A percentile compares a stretch with the other conserved stretches of the same genome.
phyloP scores from a whole-genome alignment of 2,113 vertebrate species.

The Apodemus speciosus region DNA sequence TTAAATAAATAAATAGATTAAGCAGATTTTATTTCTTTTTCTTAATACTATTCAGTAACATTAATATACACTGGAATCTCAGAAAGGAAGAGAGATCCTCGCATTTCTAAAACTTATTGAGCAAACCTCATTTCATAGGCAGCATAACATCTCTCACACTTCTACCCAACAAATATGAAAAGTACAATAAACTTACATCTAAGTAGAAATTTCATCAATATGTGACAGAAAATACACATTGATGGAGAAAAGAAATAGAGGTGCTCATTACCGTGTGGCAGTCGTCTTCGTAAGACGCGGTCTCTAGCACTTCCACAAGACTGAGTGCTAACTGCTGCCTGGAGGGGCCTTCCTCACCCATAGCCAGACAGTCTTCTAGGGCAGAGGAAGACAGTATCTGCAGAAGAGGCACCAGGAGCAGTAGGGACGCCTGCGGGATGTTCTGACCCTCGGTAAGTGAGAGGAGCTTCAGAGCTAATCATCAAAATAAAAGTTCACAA shows the following conservation, averaged over 20 bases:
- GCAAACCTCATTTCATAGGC: not conserved
- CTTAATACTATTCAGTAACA: not conserved
- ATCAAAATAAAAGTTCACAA: slow-evolving; percentile 44
- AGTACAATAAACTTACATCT: not conserved
- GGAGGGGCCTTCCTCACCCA: slow-evolving; percentile 79
- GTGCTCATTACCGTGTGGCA: slow-evolving; percentile 75
- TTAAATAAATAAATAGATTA: not conserved
- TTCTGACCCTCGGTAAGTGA: slow-evolving; percentile 78
- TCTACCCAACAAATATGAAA: not conserved
- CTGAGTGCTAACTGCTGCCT: slow-evolving; percentile 88
- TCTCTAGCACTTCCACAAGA: slow-evolving; percentile 85
- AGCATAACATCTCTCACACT: not conserved
- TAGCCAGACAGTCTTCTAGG: slow-evolving; percentile 87
- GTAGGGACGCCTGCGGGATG: slow-evolving; percentile 80
- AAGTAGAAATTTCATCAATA: not conserved
- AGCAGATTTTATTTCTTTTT: not conserved
- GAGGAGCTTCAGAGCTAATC: slow-evolving; percentile 88
- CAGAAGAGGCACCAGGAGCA: slow-evolving; percentile 92
- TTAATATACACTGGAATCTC: not conserved
- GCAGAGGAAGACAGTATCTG: slow-evolving; percentile 90
- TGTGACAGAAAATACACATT: not conserved
- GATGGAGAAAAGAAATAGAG: not conserved
- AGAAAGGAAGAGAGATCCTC: not conserved
- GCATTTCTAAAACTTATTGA: slow-evolving; percentile 37
- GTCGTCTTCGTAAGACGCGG: slow-evolving; percentile 61